A percentile compares a stretch with the other conserved stretches of the same genome.
phyloP scores from a whole-genome alignment of 2,888 invertebrate species.

The Meteorus cinctellus region DNA sequence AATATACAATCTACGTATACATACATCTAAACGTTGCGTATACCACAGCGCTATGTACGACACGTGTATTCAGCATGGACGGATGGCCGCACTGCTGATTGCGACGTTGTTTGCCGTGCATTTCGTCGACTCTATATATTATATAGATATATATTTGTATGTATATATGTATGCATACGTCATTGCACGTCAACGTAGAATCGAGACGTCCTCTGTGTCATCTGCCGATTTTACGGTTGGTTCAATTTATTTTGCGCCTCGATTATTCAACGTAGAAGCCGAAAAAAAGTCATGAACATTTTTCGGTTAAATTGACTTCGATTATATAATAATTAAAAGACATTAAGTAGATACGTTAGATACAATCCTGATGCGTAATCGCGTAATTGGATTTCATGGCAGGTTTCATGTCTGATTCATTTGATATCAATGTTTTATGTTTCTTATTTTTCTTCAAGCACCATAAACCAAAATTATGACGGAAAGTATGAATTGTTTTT shows the following conservation, averaged over 20 bases:
- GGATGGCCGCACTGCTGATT: constrained; percentile 57
- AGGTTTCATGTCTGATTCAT: no score
- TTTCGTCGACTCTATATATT: constrained; percentile 12
- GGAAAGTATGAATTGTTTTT: no score
- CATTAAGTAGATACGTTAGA: no score
- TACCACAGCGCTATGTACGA: constrained; percentile 15
- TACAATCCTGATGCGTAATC: no score
- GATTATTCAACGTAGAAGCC: neutral
- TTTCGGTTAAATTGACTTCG: no score
- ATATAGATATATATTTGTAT: constrained; percentile 12
- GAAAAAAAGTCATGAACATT: neutral
- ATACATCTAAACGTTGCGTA: constrained; percentile 4
- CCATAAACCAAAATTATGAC: no score
- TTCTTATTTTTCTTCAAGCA: no score
- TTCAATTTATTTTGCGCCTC: constrained; percentile 9
- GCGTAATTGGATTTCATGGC: no score
- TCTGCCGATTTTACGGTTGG: neutral
- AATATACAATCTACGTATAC: constrained; percentile 3
- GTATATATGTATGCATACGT: constrained; percentile 28
- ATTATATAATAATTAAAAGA: no score
- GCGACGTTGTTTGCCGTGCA: constrained; percentile 58
- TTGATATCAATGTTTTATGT: no score
- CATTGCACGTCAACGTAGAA: constrained; percentile 32
- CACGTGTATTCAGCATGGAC: constrained; percentile 53
- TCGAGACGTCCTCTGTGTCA: constrained; percentile 16